These are phyloP conservation scores for Zygaena filipendulae DNA, from an alignment of 2,888 invertebrate genomes.

Conservation along the genomic window DNA sequence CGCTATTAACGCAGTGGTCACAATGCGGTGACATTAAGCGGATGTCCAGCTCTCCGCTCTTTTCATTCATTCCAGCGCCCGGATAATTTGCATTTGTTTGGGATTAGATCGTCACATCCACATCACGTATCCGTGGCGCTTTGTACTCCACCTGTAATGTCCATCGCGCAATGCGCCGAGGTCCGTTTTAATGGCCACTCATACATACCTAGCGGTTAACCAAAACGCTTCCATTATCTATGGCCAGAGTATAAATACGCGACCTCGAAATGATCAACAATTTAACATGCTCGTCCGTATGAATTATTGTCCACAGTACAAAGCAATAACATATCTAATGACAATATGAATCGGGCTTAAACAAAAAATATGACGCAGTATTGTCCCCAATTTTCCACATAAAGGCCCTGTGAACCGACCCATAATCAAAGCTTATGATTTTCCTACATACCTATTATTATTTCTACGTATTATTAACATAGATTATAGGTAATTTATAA, in stretches of 20 bases:
- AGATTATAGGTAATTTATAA: too few relatives aligned
- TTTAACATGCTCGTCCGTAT: too few relatives aligned
- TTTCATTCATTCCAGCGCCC: constrained; percentile 33
- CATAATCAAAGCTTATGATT: too few relatives aligned
- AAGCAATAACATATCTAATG: too few relatives aligned
- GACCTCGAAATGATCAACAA: neutral
- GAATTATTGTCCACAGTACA: too few relatives aligned
- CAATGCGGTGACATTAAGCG: constrained; percentile 53
- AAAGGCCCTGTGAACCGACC: too few relatives aligned
- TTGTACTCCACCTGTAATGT: constrained; percentile 37
- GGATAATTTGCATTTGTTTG: constrained; percentile 62
- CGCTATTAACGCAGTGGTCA: constrained; percentile 49
- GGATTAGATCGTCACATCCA: constrained; percentile 35
- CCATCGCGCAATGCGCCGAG: constrained; percentile 22
- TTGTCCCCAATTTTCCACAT: too few relatives aligned
- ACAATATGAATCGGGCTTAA: too few relatives aligned
- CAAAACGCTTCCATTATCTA: constrained; percentile 32
- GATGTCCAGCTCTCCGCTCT: constrained; percentile 46
- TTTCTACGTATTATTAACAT: too few relatives aligned
- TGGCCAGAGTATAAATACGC: constrained; percentile 12
- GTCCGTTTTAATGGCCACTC: constrained; percentile 29
- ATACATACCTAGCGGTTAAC: constrained; percentile 27
- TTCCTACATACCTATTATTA: too few relatives aligned
- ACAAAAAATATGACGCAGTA: too few relatives aligned
- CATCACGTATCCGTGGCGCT: constrained; percentile 24